Conservation (phyloP, 1,140 invertebrate genomes). For the Diachasmimorpha longicaudata region DNA sequence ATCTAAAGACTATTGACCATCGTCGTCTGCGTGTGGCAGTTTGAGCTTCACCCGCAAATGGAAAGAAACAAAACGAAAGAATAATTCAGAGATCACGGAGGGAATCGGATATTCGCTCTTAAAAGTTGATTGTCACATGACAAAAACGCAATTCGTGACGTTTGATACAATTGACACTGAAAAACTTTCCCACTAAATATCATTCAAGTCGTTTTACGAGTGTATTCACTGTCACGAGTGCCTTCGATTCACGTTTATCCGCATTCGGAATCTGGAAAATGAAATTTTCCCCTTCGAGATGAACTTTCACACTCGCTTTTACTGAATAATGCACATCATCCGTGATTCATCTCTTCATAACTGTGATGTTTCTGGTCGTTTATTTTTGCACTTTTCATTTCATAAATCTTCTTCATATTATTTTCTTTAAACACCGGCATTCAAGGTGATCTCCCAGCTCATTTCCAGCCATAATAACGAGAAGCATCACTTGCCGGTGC, state of each 20-base stretch:
- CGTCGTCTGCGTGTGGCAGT: background rate
- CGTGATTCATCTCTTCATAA: background rate
- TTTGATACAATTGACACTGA: background rate
- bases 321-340: background rate
- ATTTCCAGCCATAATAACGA: background rate
- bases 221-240: background rate
- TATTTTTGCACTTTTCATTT: background rate
- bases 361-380: background rate
- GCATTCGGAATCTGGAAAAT: background rate
- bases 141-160: constrained; percentile 15
- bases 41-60: background rate
- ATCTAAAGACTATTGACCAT: background rate
- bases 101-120: background rate
- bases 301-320: background rate
- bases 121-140: constrained; percentile 17
- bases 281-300: background rate
- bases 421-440: background rate
- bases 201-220: background rate
- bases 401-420: too few relatives aligned
- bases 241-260: background rate
- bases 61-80: background rate
- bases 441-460: background rate
- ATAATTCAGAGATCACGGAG: background rate
- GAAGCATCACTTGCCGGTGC: background rate
- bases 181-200: background rate